Evolutionary conservation across 2,113 vertebrate species (phyloP).

Genomic region (Eolophus roseicapilla): DNA sequence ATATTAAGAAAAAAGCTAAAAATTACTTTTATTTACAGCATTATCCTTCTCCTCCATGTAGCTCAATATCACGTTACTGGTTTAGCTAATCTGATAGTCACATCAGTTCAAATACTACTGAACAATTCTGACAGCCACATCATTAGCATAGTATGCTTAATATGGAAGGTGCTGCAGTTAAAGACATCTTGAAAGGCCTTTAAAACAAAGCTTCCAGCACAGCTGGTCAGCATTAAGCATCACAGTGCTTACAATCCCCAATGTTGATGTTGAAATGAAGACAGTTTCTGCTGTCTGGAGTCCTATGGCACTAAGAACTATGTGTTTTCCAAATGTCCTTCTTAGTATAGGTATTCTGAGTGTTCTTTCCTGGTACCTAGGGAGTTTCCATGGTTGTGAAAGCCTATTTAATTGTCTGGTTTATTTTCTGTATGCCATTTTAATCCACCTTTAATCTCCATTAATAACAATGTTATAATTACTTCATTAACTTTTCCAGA

Average conservation of each 20-base stretch:
- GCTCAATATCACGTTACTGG: not conserved
- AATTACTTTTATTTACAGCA: not conserved
- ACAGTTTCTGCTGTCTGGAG: constrained; percentile 10
- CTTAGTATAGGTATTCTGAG: not conserved
- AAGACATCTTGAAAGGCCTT: constrained; percentile 11
- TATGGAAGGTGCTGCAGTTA: not conserved
- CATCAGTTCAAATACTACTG: not conserved
- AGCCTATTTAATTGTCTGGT: constrained; percentile 5
- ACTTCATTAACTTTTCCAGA: constrained; percentile 43
- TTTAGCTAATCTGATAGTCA: not conserved
- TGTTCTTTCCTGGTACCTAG: not conserved
- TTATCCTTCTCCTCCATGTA: not conserved
- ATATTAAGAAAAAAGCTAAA: not conserved
- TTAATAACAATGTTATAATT: constrained; percentile 41
- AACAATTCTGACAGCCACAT: not conserved
- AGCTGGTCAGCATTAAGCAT: constrained; percentile 27
- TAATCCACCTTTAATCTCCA: constrained; percentile 36
- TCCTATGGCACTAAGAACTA: not conserved
- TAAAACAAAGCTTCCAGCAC: constrained; percentile 19
- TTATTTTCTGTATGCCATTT: constrained; percentile 33
- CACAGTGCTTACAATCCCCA: not conserved
- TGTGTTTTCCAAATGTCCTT: constrained; percentile 1
- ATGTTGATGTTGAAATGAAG: not conserved
- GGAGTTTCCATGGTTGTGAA: not conserved
- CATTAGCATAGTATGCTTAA: not conserved